Percentiles rank a stretch among this genome's conserved stretches.
Conservation (phyloP, 2,113 vertebrate genomes). For the Lycaon pictus region DNA sequence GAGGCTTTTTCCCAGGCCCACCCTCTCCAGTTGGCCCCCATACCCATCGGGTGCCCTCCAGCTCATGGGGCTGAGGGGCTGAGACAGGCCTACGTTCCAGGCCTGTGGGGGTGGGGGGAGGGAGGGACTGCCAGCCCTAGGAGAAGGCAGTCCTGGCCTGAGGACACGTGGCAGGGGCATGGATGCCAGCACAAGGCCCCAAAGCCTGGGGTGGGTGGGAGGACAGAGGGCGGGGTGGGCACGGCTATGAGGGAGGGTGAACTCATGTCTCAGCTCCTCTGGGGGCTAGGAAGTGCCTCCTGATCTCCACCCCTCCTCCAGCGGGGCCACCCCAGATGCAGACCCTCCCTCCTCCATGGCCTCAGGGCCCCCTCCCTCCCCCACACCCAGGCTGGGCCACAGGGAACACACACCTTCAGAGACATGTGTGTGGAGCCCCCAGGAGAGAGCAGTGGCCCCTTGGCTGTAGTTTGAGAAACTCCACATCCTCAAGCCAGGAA, state of each 20-base stretch:
- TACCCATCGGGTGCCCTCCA: no score
- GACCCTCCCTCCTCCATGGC: no score
- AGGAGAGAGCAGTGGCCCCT: fast-evolving
- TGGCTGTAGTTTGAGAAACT: background rate
- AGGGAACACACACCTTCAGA: fast-evolving
- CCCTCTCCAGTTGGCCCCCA: background rate
- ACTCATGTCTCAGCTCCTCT: background rate
- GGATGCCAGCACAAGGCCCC: background rate
- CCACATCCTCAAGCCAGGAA: background rate
- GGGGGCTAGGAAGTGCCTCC: background rate
- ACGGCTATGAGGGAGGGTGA: background rate
- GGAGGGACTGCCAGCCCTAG: no score
- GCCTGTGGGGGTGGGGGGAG: background rate
- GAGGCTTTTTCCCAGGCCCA: background rate
- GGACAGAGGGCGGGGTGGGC: no score
- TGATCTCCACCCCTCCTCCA: background rate
- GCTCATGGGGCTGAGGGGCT: background rate
- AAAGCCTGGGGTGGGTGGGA: background rate
- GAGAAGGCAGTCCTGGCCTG: no score
- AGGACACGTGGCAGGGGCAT: no score
- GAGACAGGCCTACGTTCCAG: background rate
- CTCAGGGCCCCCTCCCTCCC: background rate
- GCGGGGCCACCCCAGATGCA: background rate
- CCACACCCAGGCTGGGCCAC: fast-evolving
- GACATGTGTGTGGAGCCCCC: fast-evolving